Conservation (phyloP, 30 jellyfish, hydroid and myxozoan species). For the Catostylus mosaicus region DNA sequence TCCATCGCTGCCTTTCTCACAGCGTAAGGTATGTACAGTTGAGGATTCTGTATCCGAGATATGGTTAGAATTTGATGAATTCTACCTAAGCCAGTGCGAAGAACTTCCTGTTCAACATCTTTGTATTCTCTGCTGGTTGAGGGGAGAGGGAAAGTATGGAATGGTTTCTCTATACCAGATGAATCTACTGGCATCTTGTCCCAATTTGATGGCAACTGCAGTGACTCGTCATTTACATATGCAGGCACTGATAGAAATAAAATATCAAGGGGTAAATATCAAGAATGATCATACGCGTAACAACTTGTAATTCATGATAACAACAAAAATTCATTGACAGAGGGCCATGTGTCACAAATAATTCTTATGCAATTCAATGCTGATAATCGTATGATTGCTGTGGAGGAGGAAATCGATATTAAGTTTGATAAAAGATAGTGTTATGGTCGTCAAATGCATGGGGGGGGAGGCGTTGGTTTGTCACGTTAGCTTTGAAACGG, state of each 20-base stretch:
- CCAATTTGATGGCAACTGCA: slow-evolving; percentile 18
- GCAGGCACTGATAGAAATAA: not conserved
- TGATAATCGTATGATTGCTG: not conserved
- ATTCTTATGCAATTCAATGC: not conserved
- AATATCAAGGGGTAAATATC: too few species aligned
- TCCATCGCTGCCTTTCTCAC: slow-evolving; percentile 37
- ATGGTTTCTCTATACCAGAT: slow-evolving; percentile 8
- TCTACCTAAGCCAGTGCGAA: not conserved
- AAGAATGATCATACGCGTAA: not conserved
- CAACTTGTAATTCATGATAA: not conserved
- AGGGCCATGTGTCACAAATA: not conserved
- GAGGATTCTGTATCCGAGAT: slow-evolving; percentile 45
- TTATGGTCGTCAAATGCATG: too few species aligned
- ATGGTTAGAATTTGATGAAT: not conserved
- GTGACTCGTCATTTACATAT: not conserved
- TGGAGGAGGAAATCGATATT: too few species aligned
- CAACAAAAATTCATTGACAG: not conserved
- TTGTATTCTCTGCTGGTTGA: not conserved
- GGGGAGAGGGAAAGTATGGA: not conserved
- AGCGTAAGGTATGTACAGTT: slow-evolving; percentile 3
- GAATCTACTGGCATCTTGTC: slow-evolving; percentile 29
- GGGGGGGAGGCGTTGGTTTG: too few species aligned
- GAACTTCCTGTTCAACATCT: not conserved
- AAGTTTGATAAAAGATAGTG: too few species aligned
- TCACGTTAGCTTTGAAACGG: too few species aligned